Conservation (phyloP, 2,797 vertebrate species). For the Cheracebus regulus region DNA sequence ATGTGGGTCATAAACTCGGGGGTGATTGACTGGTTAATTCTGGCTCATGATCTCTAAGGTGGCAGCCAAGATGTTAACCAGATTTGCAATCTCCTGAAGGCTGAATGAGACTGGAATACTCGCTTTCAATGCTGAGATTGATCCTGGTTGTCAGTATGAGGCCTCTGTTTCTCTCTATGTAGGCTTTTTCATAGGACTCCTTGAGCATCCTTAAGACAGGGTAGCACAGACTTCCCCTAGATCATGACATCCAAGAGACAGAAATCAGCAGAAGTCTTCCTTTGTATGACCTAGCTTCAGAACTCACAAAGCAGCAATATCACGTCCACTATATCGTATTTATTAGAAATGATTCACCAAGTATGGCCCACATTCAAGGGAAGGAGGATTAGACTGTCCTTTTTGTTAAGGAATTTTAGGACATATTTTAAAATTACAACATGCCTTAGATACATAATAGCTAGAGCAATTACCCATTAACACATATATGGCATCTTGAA, state of each 20-base stretch:
- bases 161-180: neutral
- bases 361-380: neutral
- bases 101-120: neutral
- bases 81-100: neutral
- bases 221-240: neutral
- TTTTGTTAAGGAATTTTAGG: neutral
- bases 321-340: neutral
- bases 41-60: neutral
- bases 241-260: neutral
- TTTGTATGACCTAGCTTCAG: neutral
- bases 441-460: neutral
- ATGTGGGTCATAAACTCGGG: neutral
- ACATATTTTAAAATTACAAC: neutral
- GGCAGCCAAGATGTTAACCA: no score
- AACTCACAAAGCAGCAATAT: neutral
- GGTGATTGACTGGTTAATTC: neutral
- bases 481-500: neutral
- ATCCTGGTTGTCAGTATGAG: neutral
- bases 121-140: neutral
- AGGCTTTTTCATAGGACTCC: neutral
- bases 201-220: neutral
- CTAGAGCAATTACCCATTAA: neutral
- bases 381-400: neutral
- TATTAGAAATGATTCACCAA: neutral
- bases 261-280: neutral